These are phyloP conservation scores for Microdon myrmicae DNA, from an alignment of 2,888 invertebrate genomes.

Conservation along the genomic window DNA sequence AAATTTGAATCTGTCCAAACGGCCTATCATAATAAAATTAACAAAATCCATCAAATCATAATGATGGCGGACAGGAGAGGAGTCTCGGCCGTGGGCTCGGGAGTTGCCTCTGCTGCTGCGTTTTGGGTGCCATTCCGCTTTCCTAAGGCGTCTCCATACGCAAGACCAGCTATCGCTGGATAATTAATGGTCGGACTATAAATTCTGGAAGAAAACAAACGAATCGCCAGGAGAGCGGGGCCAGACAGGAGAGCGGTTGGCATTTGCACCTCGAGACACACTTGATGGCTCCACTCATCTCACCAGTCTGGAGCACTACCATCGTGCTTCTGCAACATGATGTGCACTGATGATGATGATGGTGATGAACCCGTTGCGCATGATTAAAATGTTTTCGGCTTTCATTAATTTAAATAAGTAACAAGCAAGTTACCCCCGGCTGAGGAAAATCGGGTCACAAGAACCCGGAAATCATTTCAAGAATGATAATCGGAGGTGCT, in stretches of 20 bases:
- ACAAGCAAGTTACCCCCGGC: slow-evolving; percentile 26
- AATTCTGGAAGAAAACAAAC: slow-evolving; percentile 50
- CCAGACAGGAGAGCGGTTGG: slow-evolving; percentile 14
- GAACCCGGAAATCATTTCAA: slow-evolving; percentile 21
- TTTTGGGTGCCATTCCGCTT: slow-evolving; percentile 42
- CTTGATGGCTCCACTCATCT: slow-evolving; percentile 44
- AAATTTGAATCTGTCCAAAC: slow-evolving; percentile 52
- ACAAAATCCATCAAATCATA: slow-evolving; percentile 52
- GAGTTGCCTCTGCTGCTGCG: slow-evolving; percentile 38
- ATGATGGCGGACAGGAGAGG: slow-evolving; percentile 34
- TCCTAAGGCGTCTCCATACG: slow-evolving; percentile 43
- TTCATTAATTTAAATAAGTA: slow-evolving; percentile 57
- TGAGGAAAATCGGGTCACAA: slow-evolving; percentile 8
- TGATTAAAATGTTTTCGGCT: slow-evolving; percentile 56
- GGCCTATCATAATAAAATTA: slow-evolving; percentile 53
- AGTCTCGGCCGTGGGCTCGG: too few species aligned
- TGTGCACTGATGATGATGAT: slow-evolving; percentile 37
- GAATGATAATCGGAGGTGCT: background rate
- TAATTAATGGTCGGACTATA: slow-evolving; percentile 51
- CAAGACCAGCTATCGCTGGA: slow-evolving; percentile 38
- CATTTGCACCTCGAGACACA: slow-evolving; percentile 48
- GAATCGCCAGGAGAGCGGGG: slow-evolving; percentile 40
- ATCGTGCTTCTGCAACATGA: slow-evolving; percentile 22
- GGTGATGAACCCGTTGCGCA: slow-evolving; percentile 50
- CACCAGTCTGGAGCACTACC: slow-evolving; percentile 39